Evolutionary conservation across 2,888 invertebrate genomes (phyloP).

Genomic region (Diarsia dahlii): DNA sequence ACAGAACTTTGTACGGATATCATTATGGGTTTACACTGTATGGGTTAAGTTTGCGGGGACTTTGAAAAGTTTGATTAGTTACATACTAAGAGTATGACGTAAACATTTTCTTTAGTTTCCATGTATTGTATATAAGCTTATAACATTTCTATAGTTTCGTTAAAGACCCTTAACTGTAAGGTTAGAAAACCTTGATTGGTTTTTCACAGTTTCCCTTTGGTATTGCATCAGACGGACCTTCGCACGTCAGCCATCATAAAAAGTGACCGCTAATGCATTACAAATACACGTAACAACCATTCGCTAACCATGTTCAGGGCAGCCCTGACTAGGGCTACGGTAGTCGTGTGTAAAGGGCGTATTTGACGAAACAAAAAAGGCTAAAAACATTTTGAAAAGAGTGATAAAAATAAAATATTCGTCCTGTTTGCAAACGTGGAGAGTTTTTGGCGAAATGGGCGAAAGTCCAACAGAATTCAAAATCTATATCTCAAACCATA

Average conservation of each 20-base stretch:
- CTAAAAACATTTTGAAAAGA: no score
- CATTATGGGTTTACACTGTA: conserved; percentile 2
- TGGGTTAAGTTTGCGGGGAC: neutral
- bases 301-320: neutral
- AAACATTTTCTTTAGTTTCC: neutral
- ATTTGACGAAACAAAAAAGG: no score
- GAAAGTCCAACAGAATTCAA: neutral
- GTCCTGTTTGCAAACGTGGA: neutral
- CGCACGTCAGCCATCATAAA: neutral
- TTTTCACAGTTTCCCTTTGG: neutral
- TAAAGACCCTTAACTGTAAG: no score
- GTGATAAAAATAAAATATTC: neutral
- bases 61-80: neutral
- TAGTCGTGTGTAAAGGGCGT: neutral
- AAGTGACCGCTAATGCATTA: conserved; percentile 6
- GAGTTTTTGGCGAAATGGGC: no score
- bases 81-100: neutral
- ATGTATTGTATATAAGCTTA: no score
- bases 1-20: conserved; percentile 8
- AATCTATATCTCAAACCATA: neutral
- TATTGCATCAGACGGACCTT: conserved; percentile 21
- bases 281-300: conserved; percentile 10
- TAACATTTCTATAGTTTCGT: no score
- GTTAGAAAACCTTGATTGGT: neutral
- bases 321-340: conserved; percentile 23